phyloP scores from a whole-genome alignment of 2,113 vertebrate species.

The Oryzias curvinotus region DNA sequence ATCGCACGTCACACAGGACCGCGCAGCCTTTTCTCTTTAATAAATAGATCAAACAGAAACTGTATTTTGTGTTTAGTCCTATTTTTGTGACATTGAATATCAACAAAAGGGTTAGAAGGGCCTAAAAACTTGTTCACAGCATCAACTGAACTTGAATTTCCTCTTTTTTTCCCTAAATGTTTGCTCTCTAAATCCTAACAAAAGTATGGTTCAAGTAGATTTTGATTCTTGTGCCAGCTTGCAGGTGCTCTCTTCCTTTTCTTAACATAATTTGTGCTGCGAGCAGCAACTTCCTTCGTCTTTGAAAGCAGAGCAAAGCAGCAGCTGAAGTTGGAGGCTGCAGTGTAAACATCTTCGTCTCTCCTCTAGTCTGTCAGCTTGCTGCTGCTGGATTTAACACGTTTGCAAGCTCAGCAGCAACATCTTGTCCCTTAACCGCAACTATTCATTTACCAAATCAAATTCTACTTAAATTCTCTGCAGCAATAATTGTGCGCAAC shows the following conservation, averaged over 20 bases:
- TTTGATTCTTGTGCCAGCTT: too few relatives aligned
- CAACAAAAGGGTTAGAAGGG: too few relatives aligned
- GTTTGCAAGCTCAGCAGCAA: constrained; percentile 5
- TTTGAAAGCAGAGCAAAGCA: not conserved
- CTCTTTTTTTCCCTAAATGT: too few relatives aligned
- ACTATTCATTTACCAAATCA: constrained; percentile 23
- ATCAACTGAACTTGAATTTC: too few relatives aligned
- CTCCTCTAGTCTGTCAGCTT: constrained; percentile 1
- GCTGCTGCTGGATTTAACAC: constrained; percentile 21
- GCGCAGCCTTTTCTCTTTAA: too few relatives aligned
- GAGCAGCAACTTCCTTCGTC: constrained; percentile 1
- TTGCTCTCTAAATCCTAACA: too few relatives aligned
- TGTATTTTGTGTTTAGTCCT: too few relatives aligned
- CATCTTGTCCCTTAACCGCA: constrained; percentile 11
- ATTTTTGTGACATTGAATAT: too few relatives aligned
- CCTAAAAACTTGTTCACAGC: too few relatives aligned
- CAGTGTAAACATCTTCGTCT: not conserved
- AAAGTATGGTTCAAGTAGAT: too few relatives aligned
- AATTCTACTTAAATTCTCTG: constrained; percentile 16
- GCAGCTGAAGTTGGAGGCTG: constrained; percentile 10
- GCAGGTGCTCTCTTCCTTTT: not conserved
- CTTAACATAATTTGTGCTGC: constrained; percentile 3
- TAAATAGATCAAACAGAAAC: too few relatives aligned
- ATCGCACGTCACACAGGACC: too few relatives aligned
- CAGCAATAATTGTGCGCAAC: constrained; percentile 10